A percentile compares a stretch with the other conserved stretches of the same genome.
Conservation (phyloP, 2,888 invertebrate species). For the Spodoptera exigua region DNA sequence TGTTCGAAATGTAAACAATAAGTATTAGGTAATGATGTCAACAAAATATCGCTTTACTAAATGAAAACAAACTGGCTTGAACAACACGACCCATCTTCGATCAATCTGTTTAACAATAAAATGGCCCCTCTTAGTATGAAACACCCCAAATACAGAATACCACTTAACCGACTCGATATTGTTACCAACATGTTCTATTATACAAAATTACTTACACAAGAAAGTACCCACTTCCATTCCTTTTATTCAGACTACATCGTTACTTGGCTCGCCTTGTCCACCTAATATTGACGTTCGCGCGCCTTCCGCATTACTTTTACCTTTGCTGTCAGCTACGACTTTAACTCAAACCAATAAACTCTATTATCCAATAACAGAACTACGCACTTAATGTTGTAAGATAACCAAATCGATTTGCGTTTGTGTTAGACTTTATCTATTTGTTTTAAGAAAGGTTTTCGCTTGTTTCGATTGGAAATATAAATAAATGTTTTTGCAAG, state of each 20-base stretch:
- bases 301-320: conserved; percentile 41
- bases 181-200: conserved; percentile 35
- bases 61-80: no score
- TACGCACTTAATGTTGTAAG: conserved; percentile 22
- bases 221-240: conserved; percentile 53
- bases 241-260: conserved; percentile 51
- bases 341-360: background rate
- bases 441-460: background rate
- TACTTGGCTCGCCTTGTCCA: conserved; percentile 49
- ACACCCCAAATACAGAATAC: conserved; percentile 37
- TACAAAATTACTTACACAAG: conserved; percentile 47
- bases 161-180: conserved; percentile 26
- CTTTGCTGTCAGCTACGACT: conserved; percentile 12
- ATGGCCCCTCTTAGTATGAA: conserved; percentile 20
- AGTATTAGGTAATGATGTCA: no score
- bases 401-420: conserved; percentile 29
- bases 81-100: background rate
- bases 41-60: no score
- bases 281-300: conserved; percentile 51
- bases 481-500: conserved; percentile 21
- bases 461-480: background rate
- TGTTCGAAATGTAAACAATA: no score
- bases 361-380: conserved; percentile 8
- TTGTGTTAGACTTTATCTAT: background rate
- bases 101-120: conserved; percentile 7